Base-by-base conservation (phyloP, 2,113 vertebrate genomes). In the Triplophysa dalaica region DNA sequence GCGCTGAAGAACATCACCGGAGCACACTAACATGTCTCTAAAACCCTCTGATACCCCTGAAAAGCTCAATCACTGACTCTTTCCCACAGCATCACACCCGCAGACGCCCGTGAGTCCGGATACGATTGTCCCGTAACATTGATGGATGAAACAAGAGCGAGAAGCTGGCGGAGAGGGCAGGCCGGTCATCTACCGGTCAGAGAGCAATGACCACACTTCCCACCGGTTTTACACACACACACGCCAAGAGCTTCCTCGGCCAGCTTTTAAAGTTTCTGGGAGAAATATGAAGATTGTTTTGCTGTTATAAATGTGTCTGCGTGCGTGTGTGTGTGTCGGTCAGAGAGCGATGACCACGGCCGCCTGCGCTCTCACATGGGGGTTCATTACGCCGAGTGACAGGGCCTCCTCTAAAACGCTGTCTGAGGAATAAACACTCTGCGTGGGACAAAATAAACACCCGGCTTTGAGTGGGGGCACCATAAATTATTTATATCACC, bases 401-500 rank as follows among this genome's bases (percentile, higher is more conserved):
- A 96, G 90, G 91, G 85, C 93, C 86, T 93, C 95, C 91, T 85
- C 87, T 94, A 94, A 93, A 94, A 95, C 91, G 81, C 90, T 75
- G 92, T 91, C 97, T 91, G 85, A 98, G 96, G 95, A 97, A 93
- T 92, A 90, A 85, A 89, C 84, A 84, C 88, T 89, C 93, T 91
- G 94, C 88, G 91, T 91, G 92, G 93, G 91, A 94, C 88, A 93
- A 92, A 97, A 97, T 96, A 97, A 98, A 97, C 94, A 96, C 93
- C 90, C 75, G 43, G 90, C 92, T 90, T 91, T 89, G 93, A 92
- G 94, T 94, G 94, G 90, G 87, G 90, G 92, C 94, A 94, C 97
- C 95, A 98, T 98, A 95, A 96, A 99, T 98, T 97, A 98, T 99
- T 99, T 98, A 98, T 96, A 95, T 94, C 93, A 87, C 76, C 90